A percentile compares a stretch with the other conserved stretches of the same genome.
phyloP scores from a whole-genome alignment of 2,888 invertebrate genomes.

The Lymantria dispar region DNA sequence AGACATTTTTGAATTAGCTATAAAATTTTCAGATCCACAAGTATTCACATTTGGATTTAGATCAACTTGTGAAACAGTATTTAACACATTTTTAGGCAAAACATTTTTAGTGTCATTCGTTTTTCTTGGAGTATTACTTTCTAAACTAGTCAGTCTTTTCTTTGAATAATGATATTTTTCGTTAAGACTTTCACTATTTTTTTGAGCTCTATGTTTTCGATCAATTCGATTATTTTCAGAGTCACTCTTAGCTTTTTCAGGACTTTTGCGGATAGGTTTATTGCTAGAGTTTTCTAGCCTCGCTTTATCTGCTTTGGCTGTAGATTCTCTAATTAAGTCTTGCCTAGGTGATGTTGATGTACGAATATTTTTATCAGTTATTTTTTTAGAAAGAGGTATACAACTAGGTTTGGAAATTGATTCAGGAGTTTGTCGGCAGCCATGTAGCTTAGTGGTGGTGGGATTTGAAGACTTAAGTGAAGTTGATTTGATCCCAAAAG shows the following conservation, averaged over 20 bases:
- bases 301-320: slow-evolving; percentile 51
- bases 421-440: slow-evolving; percentile 66
- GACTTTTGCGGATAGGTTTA: slow-evolving; percentile 57
- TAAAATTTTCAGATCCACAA: slow-evolving; percentile 50
- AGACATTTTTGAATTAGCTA: slow-evolving; percentile 63
- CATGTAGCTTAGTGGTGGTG: slow-evolving; percentile 50
- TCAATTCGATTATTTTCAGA: slow-evolving; percentile 67
- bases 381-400: slow-evolving; percentile 72
- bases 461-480: slow-evolving; percentile 52
- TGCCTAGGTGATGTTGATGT: slow-evolving; percentile 66
- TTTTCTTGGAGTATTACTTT: slow-evolving; percentile 71
- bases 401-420: slow-evolving; percentile 61
- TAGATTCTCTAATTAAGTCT: slow-evolving; percentile 52
- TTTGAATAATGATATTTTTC: slow-evolving; percentile 80
- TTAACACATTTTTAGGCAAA: slow-evolving; percentile 58
- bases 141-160: slow-evolving; percentile 83
- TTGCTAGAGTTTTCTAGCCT: slow-evolving; percentile 56
- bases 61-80: slow-evolving; percentile 48
- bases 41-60: slow-evolving; percentile 50
- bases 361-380: slow-evolving; percentile 52
- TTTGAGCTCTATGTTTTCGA: slow-evolving; percentile 76
- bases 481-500: slow-evolving; percentile 62
- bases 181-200: slow-evolving; percentile 73
- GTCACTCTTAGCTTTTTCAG: slow-evolving; percentile 71
- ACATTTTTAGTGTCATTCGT: slow-evolving; percentile 60